Evolutionary conservation across 2,888 invertebrate species (phyloP), one percentile per base, ranked within the genome.

Genomic region (Mechanitis mazaeus): DNA sequence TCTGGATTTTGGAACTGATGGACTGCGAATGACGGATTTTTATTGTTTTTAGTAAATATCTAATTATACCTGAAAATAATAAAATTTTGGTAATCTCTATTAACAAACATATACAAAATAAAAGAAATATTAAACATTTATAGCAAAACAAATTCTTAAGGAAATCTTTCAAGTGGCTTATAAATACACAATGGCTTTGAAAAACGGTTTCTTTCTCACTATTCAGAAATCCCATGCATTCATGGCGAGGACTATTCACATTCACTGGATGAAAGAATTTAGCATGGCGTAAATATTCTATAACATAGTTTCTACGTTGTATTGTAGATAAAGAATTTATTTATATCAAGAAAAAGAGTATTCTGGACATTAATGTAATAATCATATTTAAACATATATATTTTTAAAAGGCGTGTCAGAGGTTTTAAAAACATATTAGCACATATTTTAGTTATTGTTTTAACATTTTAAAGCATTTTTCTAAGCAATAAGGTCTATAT

Each of bases 1-100:
- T 85, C 84, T 80, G 82, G 83, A 77, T 50, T 84, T 79, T 69
- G 62, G 57, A 68, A 67, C 69, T 66, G 68, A 71, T 69, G 69
- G 69, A 59, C 60, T 62, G 66, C 59, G 62, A 64, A 59, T 45
- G 59, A 33, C 61, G 59, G 46, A 61, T 61, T 64, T 61, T 61
- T 58, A 64, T 60, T 54, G 53, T 57, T 59, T 55, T 61, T 61
- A 59, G 20, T 20, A 0, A 20, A 20, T 20, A 20, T 20, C 20
- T 20, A 20, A 20, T 20, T 20, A 20, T 20, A 20, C 20, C 20
- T 20, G 20, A 1, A 20, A 20, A 20, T 20, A 20, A 20, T 20
- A 20, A 20, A 20, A 20, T 20, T 20, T 20, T 20, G 20, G 20
- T 20, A 20, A 20, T 35, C 2, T 35, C 2, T 35, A 35, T 35